Conservation (phyloP, 2,797 vertebrate genomes). For the Coregonus sp. region DNA sequence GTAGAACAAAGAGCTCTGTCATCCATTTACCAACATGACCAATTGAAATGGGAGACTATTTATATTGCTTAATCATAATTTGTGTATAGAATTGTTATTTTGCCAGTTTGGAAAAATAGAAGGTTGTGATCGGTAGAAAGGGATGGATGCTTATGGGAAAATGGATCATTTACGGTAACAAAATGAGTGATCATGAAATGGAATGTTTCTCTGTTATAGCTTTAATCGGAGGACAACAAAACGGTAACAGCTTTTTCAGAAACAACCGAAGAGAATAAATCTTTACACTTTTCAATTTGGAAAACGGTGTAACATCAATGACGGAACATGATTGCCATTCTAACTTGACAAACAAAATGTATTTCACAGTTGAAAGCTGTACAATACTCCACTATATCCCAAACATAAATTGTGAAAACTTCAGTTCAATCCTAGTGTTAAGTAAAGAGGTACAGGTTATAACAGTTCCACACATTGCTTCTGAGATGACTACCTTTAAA, state of each 20-base stretch:
- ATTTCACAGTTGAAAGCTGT: slow-evolving; percentile 44
- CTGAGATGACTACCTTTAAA: slow-evolving; percentile 29
- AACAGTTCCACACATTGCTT: not conserved
- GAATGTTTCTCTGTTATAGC: slow-evolving; percentile 31
- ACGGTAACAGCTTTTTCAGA: slow-evolving; percentile 60
- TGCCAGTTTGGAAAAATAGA: no score
- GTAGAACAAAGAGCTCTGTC: no score
- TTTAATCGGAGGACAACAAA: slow-evolving; percentile 64
- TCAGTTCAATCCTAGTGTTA: not conserved
- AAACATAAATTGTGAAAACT: not conserved
- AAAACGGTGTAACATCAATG: slow-evolving; percentile 23
- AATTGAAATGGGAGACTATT: no score
- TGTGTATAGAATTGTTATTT: no score
- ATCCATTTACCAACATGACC: no score
- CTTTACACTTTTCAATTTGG: slow-evolving; percentile 17
- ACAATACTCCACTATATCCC: not conserved
- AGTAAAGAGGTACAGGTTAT: not conserved
- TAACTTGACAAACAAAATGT: slow-evolving; percentile 15
- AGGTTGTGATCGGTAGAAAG: no score
- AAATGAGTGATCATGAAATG: not conserved
- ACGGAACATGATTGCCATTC: slow-evolving; percentile 1
- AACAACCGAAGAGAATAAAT: slow-evolving; percentile 15
- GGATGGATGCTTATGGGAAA: no score
- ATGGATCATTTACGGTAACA: not conserved
- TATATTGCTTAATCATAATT: no score